Base-by-base conservation (phyloP, 2,797 vertebrate species). In the Pygocentrus nattereri region DNA sequence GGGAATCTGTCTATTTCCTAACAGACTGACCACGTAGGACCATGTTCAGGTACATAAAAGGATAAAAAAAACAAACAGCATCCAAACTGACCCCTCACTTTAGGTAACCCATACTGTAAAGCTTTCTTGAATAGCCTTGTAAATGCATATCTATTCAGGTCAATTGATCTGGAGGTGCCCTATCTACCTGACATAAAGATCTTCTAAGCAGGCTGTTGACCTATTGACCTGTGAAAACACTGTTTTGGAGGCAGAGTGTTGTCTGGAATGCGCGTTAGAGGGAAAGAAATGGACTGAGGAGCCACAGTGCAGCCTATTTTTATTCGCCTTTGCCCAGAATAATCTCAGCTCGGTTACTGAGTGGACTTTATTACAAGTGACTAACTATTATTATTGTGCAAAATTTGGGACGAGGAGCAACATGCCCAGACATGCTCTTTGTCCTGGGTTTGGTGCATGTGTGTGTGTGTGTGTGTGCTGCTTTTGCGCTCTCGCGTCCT, bases 341-440 rank as follows among this genome's bases (percentile, higher is more conserved):
- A 78, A 59, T 44, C 41, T 18, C 25, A 44, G 10, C 2, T 30
- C 58, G 59, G 34, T 61, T 31, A 65, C 71, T 56, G 54, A 72
- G 67, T 34, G 72, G 19, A 72, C 47, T 67, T 18, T 3, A 65
- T 65, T 67, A 69, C 47, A 19, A 75, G 65, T 82, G 62, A 80
- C 68, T 74, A 56, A 69, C 54, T 76, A 78, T 82, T 76, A 78
- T 82, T 83, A 52, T 49, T 41, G 41, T 73, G 52, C 72, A 41
- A 50, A 78, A 75, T 68, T 73, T 52, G 56, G 52, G 10, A 27
- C 83, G 61, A 61, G 64, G 73, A 71, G 69, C 58, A 80, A 82
- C 85, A 76, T 85, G 88, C 52, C 84, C 82, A 68, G 86, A 78
- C 88, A 86, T 87, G 81, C 72, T 81, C 67, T 56, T 78, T 85